A percentile compares a stretch with the other conserved stretches of the same genome.
Evolutionary conservation across 2,113 vertebrate genomes (phyloP).

Genomic region (Canis aureus): DNA sequence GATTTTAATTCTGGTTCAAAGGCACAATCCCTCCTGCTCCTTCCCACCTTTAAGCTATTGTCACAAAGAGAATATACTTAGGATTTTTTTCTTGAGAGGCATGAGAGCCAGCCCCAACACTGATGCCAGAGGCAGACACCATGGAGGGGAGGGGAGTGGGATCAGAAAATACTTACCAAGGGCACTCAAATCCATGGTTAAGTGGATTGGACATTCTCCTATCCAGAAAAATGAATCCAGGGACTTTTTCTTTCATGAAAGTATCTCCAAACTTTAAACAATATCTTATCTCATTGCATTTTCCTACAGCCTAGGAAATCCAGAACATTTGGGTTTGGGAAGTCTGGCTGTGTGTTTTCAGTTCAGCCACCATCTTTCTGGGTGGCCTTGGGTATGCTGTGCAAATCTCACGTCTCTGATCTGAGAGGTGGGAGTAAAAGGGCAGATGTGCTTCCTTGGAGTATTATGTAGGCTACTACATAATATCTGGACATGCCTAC

Average conservation of each 20-base stretch:
- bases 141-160: too few species aligned
- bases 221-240: not conserved
- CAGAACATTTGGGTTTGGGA: not conserved
- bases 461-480: not conserved
- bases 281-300: not conserved
- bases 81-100: not conserved
- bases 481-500: not conserved
- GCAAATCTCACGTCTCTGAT: not conserved
- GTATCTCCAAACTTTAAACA: not conserved
- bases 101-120: not conserved
- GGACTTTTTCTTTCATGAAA: not conserved
- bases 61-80: not conserved
- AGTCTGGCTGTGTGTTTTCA: not conserved
- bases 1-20: slow-evolving; percentile 22
- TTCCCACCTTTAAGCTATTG: not conserved
- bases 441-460: not conserved
- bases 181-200: not conserved
- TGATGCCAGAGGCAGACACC: not conserved
- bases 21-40: not conserved
- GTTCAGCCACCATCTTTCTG: not conserved
- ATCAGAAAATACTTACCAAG: not conserved
- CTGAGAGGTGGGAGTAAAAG: not conserved
- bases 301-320: not conserved
- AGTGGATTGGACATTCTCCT: not conserved
- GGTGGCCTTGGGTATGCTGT: not conserved